phyloP scores from a whole-genome alignment of 2,113 vertebrate genomes.

The Podarcis muralis region DNA sequence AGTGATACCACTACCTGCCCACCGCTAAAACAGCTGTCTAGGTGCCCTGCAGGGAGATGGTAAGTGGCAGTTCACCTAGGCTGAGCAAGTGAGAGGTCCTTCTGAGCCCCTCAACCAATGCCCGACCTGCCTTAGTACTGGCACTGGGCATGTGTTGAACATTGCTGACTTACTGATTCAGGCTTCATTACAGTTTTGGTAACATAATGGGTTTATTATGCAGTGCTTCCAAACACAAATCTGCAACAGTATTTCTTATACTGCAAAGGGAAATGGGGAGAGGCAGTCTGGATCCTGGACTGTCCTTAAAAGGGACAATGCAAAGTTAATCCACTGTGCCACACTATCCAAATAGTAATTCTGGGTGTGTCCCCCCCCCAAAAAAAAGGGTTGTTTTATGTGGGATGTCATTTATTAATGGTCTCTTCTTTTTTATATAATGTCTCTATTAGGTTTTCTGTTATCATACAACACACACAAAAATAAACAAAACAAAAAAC shows the following conservation, averaged over 20 bases:
- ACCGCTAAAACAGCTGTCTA: too few relatives aligned
- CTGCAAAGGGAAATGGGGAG: background rate
- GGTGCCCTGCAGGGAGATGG: too few relatives aligned
- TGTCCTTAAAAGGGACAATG: background rate
- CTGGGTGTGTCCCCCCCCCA: too few relatives aligned
- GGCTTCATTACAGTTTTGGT: background rate
- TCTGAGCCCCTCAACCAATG: too few relatives aligned
- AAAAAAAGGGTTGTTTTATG: background rate
- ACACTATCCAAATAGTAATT: background rate
- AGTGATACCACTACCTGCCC: too few relatives aligned
- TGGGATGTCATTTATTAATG: background rate
- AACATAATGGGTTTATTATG: background rate
- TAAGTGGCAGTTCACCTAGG: too few relatives aligned
- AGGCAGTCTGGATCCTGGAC: background rate
- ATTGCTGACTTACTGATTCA: background rate
- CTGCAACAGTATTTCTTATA: background rate
- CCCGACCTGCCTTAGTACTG: too few relatives aligned
- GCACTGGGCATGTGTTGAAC: background rate
- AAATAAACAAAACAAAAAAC: too few relatives aligned
- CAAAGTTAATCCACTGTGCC: background rate
- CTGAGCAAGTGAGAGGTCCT: too few relatives aligned
- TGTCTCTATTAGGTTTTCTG: too few relatives aligned
- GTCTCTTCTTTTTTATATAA: background rate
- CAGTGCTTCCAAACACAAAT: background rate
- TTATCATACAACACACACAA: too few relatives aligned